These are phyloP conservation scores for Halcyon smyrnensis DNA, from an alignment of 2,797 vertebrate genomes.

Conservation along the genomic window DNA sequence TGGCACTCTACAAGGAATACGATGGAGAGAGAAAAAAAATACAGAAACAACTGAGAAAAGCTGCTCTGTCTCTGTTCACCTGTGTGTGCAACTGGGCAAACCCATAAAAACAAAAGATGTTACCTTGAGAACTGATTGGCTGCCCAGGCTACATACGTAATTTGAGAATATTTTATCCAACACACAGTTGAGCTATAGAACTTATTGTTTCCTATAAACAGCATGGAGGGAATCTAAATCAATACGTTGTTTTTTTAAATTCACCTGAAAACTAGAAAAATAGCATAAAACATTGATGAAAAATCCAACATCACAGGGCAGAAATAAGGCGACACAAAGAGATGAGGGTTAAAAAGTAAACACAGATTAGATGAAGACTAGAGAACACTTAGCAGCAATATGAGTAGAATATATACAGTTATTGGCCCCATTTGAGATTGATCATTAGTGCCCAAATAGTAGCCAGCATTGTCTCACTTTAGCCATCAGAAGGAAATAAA, in stretches of 20 bases:
- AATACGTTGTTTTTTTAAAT: background rate
- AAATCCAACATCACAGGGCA: background rate
- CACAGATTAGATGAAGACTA: background rate
- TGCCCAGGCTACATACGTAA: background rate
- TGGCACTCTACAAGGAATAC: background rate
- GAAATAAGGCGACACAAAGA: background rate
- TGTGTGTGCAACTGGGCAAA: background rate
- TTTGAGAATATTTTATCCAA: background rate
- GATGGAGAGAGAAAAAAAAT: background rate
- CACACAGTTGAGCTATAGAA: background rate
- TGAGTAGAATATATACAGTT: background rate
- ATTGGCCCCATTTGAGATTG: background rate
- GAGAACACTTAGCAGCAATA: background rate
- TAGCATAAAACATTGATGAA: background rate
- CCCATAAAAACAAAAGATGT: background rate
- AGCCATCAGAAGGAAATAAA: conserved; percentile 1
- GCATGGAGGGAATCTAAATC: too few relatives aligned
- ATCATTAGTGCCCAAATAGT: background rate
- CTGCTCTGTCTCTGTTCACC: background rate
- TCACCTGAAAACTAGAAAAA: background rate
- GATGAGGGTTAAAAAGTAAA: background rate
- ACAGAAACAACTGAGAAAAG: background rate
- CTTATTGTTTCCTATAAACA: background rate
- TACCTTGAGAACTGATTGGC: background rate
- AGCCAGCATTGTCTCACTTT: background rate